Conservation (phyloP, 2,113 vertebrate species). For the Jaculus jaculus region DNA sequence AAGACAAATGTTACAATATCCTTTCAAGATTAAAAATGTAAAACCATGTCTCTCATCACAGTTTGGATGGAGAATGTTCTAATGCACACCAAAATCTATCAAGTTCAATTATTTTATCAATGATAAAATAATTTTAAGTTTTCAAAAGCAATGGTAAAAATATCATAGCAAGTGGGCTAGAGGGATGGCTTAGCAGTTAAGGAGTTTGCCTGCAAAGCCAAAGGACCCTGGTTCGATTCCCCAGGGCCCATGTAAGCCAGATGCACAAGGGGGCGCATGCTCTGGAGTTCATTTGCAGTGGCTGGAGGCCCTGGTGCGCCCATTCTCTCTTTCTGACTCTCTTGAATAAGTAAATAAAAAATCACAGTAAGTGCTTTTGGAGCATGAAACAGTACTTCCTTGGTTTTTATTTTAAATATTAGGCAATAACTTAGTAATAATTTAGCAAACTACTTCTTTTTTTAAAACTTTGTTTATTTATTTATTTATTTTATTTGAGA, state of each 20-base stretch:
- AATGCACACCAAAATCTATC: constrained; percentile 64
- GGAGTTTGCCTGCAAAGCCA: no score
- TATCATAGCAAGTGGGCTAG: no score
- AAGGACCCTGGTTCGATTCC: no score
- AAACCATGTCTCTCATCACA: constrained; percentile 59
- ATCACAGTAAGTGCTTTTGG: constrained; percentile 66
- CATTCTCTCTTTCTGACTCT: no score
- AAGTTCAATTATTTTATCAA: constrained; percentile 78
- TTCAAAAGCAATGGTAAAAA: constrained; percentile 68
- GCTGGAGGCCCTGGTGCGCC: no score
- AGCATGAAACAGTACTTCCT: constrained; percentile 56
- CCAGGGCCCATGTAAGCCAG: no score
- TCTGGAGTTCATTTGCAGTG: no score
- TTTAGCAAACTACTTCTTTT: constrained; percentile 40
- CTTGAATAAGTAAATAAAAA: no score
- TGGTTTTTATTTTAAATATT: not conserved
- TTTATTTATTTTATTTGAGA: no score
- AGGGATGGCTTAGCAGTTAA: no score
- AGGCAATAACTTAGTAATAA: constrained; percentile 59
- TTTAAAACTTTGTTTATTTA: not conserved
- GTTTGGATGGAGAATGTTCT: constrained; percentile 69
- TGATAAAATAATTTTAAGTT: constrained; percentile 77
- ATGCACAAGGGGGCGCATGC: no score
- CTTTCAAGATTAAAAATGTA: constrained; percentile 58
- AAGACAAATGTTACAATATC: constrained; percentile 64